Evolutionary conservation across 1,140 invertebrate genomes (phyloP), one percentile per base, ranked within the genome.

Genomic region (Drosophila yakuba): DNA sequence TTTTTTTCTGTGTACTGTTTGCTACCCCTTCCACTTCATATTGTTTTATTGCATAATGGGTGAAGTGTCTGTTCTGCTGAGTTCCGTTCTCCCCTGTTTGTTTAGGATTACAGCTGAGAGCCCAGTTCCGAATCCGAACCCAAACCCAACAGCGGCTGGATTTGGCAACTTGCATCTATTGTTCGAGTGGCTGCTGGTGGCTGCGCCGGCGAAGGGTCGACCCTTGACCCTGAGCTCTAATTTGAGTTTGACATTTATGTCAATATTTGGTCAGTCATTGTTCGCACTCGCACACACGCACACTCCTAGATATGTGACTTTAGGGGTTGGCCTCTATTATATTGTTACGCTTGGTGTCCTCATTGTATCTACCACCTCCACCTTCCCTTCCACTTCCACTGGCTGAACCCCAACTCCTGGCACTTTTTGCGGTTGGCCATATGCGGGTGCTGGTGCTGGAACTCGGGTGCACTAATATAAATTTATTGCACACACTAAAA

Each of bases 161-260:
- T 82, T 83, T 72, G 58, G 67, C 72, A 68, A 62, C 67, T 88
- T 82, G 45, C 44, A 76, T 88, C 71, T 79, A 60, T 82, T 68
- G 60, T 50, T 74, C 36, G 52, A 52, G 59, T 54, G 59, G 23
- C 45, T 69, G 55, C 15, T 76, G 59, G 50, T 25, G 35, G 48
- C 48, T 32, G 48, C 28, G 43, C 43, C 17, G 41, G 62, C 41
- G 35, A 25, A 66, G 67, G 41, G 28, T 44, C 68, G 82, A 91
- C 83, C 88, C 88, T 91, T 91, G 88, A 91, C 88, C 88, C 88
- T 91, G 88, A 84, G 83, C 80, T 88, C 88, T 91, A 91, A 91
- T 91, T 89, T 90, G 84, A 89, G 84, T 89, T 91, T 91, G 88
- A 91, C 88, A 91, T 83, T 91, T 91, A 91, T 91, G 88, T 91